Base-by-base conservation (phyloP, 1,140 invertebrate genomes). In the Drosophila elegans region DNA sequence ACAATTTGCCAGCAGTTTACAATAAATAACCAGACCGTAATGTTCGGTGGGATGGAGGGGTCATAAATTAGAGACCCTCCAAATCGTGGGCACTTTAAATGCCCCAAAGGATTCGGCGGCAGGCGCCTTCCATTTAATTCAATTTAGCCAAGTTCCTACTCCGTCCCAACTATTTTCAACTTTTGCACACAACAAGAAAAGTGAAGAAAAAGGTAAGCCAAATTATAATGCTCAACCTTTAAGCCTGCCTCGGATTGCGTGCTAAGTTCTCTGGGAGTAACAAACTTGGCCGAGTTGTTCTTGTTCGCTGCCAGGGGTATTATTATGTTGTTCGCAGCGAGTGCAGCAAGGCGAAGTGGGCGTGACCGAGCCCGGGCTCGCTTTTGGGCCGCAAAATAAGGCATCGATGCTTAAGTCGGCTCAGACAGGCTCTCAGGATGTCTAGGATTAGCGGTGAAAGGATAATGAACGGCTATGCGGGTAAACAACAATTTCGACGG, bases 221-320 rank as follows among this genome's bases (percentile, higher is more conserved):
- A 86, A 89, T 88, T 89, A 89, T 88, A 89, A 89, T 88, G 83
- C 83, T 89, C 77, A 89, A 83, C 84, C 83, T 89, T 89, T 83
- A 89, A 88, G 83, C 72, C 67, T 67, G 76, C 74, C 74, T 71
- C 55, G 79, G 83, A 88, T 88, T 83, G 83, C 83, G 83, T 88
- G 83, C 80, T 76, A 89, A 88, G 83, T 88, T 83, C 57, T 68
- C 73, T 72, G 64, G 78, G 73, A 68, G 16, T 84, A 56, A 75
- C 67, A 59, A 84, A 80, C 80, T 79, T 57, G 74, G 76, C 38
- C 76, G 74, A 68, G 77, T 68, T 49, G 74, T 69, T 46, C 60
- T 42, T 54, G 62, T 13, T 53, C 36, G 39, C 34, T 36, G 73
- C 71, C 57, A 69, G 64, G 75, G 83, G 74, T 88, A 69, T 82